Evolutionary conservation across 2,888 invertebrate genomes (phyloP), one percentile per base, ranked within the genome.

Genomic region (Sinhomidia bicolor): DNA sequence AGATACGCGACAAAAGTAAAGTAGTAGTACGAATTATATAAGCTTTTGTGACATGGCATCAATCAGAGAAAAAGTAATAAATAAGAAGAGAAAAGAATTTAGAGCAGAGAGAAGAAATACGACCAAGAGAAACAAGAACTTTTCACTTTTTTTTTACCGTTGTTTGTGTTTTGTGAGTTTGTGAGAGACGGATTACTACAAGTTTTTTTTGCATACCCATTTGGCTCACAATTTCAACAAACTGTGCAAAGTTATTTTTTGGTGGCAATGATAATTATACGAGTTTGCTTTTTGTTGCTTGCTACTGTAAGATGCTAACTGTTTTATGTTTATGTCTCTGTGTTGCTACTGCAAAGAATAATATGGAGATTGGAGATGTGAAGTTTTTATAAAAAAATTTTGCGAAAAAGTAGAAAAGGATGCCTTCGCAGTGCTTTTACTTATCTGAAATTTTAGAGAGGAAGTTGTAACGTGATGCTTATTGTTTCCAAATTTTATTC

Each of bases 41-140:
- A n/a, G n/a, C n/a, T n/a, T n/a, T n/a, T n/a, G n/a, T n/a, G n/a
- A n/a, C n/a, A 44, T 71, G 41, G 23, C 71, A 44, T 20, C 71
- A 71, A 44, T 71, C 71, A 71, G 71, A 60, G 32, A 62, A 71
- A 36, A 62, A 62, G 57, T 57, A 57, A 57, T 57, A 57, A 62
- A 62, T 29, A 29, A 62, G 29, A 9, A 12, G 60, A 29, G 62
- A 62, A 62, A 62, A 62, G 44, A 23, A 71, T 44, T 71, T 71
- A 44, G 71, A 44, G 44, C 71, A 71, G 23, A 44, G 71, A 71
- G 44, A 44, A 41, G 17, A 17, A 41, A 14, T 68, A 60, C 14
- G 36, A 7, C n/a, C 36, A 36, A 14, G 65, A 23, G 20, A 7
- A 41, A 65, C 29, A 65, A 17, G 14, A 29, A 20, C n/a, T n/a